These are phyloP conservation scores for Stenodera caucasica DNA, from an alignment of 2,888 invertebrate species.

Conservation along the genomic window DNA sequence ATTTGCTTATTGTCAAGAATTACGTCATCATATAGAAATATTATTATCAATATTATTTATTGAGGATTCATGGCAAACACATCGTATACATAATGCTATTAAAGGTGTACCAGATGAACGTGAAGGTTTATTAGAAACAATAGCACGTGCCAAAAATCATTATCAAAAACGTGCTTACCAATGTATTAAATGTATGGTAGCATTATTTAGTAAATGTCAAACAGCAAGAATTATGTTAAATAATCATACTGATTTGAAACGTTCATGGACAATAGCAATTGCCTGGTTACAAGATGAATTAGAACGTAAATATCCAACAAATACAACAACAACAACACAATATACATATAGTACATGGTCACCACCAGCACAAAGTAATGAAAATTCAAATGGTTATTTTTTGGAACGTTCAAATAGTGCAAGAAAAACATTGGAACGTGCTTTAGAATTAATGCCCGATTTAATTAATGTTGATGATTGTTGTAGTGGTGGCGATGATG, in stretches of 20 bases:
- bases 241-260: slow-evolving; percentile 74
- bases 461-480: slow-evolving; percentile 53
- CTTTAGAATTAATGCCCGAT: slow-evolving; percentile 74
- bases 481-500: slow-evolving; percentile 56
- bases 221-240: slow-evolving; percentile 78
- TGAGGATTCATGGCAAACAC: slow-evolving; percentile 96
- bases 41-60: slow-evolving; percentile 83
- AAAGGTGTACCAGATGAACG: slow-evolving; percentile 87
- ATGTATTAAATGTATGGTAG: slow-evolving; percentile 94
- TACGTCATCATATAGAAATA: slow-evolving; percentile 89
- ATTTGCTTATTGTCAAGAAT: slow-evolving; percentile 91
- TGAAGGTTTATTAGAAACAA: slow-evolving; percentile 91
- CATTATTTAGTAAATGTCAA: slow-evolving; percentile 83
- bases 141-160: slow-evolving; percentile 88
- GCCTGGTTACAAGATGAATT: slow-evolving; percentile 96
- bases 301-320: slow-evolving; percentile 70
- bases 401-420: slow-evolving; percentile 93
- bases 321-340: slow-evolving; percentile 62
- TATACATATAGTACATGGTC: slow-evolving; percentile 94
- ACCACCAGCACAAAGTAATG: slow-evolving; percentile 92
- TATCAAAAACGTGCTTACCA: slow-evolving; percentile 97
- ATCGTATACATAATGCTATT: slow-evolving; percentile 89
- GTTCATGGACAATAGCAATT: slow-evolving; percentile 87
- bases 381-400: slow-evolving; percentile 92
- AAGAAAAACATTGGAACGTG: slow-evolving; percentile 80